Evolutionary conservation across 2,888 invertebrate genomes (phyloP).

Genomic region (Scaptomyza caliginosa): DNA sequence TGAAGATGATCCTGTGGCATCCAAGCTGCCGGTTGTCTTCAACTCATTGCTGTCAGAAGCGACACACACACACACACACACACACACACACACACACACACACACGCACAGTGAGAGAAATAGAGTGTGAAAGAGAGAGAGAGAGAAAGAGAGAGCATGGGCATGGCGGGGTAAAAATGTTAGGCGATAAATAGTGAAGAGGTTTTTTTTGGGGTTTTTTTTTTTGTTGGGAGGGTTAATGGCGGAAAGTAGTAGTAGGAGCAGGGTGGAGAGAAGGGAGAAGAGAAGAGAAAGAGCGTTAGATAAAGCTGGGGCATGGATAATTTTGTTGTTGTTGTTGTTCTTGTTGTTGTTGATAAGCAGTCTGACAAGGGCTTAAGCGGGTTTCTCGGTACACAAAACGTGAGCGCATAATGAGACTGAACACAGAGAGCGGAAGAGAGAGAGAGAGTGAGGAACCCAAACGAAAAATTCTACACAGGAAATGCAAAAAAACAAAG

Average conservation of each 20-base stretch:
- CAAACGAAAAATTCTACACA: constrained; percentile 21
- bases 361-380: constrained; percentile 56
- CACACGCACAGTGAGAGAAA: constrained; percentile 7
- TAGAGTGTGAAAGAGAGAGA: constrained; percentile 2
- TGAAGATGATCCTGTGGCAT: constrained; percentile 68
- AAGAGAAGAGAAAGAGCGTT: constrained; percentile 40
- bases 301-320: constrained; percentile 65
- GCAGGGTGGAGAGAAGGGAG: neutral
- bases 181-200: constrained; percentile 17
- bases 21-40: constrained; percentile 72
- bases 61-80: neutral
- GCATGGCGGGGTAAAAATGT: constrained; percentile 4
- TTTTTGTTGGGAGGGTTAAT: too few relatives aligned
- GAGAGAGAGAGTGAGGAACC: neutral
- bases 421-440: neutral
- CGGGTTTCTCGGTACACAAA: constrained; percentile 33
- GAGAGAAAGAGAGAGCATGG: neutral
- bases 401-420: constrained; percentile 54
- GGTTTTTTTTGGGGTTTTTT: neutral
- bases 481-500: constrained; percentile 50
- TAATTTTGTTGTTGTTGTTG: constrained; percentile 32
- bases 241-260: too few relatives aligned
- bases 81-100: neutral
- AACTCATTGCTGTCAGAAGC: constrained; percentile 70
- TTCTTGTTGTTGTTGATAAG: constrained; percentile 51